A percentile compares a stretch with the other conserved stretches of the same genome.
Evolutionary conservation across 2,113 vertebrate genomes (phyloP).

Genomic region (Chunga burmeisteri): DNA sequence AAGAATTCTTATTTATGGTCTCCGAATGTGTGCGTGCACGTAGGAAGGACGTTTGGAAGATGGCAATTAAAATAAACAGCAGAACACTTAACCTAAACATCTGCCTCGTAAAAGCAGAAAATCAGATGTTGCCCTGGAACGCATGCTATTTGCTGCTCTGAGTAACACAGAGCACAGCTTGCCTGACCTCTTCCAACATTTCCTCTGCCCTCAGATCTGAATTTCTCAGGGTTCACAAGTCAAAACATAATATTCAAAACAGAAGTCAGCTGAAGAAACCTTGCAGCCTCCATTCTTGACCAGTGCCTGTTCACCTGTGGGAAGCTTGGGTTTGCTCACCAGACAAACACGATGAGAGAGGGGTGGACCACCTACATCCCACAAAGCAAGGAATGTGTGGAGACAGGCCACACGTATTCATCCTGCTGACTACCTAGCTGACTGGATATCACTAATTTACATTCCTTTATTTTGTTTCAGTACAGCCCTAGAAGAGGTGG

Average conservation of each 20-base stretch:
- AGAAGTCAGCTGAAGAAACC: not conserved
- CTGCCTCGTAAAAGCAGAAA: constrained; percentile 62
- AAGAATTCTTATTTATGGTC: constrained; percentile 33
- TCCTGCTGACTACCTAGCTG: not conserved
- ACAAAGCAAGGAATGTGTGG: not conserved
- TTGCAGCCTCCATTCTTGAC: not conserved
- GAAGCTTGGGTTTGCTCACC: not conserved
- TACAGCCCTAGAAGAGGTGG: not conserved
- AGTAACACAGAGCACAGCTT: not conserved
- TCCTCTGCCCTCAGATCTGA: constrained; percentile 17
- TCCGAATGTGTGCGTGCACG: accelerated
- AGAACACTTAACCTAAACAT: constrained; percentile 45
- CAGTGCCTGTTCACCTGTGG: not conserved
- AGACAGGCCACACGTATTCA: not conserved
- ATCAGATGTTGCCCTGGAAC: constrained; percentile 64
- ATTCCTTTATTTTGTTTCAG: not conserved
- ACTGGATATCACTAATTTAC: not conserved
- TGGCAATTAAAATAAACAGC: constrained; percentile 39
- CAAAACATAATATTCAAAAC: not conserved
- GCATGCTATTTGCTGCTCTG: not conserved
- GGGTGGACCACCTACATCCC: not conserved
- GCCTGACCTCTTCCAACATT: constrained; percentile 33
- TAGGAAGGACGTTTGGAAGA: not conserved
- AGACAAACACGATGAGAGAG: not conserved
- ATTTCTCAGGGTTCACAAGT: not conserved